Evolutionary conservation across 1,140 invertebrate species (phyloP), one percentile per base, ranked within the genome.

Genomic region (Cydia pomonella): DNA sequence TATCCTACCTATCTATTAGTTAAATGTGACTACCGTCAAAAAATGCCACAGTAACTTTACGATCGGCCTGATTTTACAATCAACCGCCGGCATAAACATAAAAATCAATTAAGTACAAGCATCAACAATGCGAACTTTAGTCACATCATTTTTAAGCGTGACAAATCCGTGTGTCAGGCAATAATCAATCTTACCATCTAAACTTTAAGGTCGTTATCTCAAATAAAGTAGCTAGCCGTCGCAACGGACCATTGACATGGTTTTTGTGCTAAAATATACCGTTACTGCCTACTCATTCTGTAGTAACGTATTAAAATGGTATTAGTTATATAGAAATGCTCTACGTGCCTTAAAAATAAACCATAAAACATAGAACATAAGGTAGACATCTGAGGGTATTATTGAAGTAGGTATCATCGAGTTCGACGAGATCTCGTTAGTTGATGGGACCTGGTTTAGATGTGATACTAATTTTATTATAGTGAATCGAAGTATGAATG

Each of bases 291-390:
- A 59, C 53, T 53, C 50, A 53, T 53, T 53, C 50, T 53, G 7
- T 53, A 59, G 53, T 59, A 53, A 50, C 47, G 53, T 59, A 59
- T 59, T 59, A 59, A 59, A 59, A 59, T 59, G 21, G 53, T 59
- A 59, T 23, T 59, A 59, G 18, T 59, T 59, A 59, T 23, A 59
- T 59, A 23, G 53, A 23, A 59, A 21, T 21, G 7, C n/a, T 18
- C 7, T 50, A 3, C 6, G 47, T 50, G 16, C 18, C 12, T 18
- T 18, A 50, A 50, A 50, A 50, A 18, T 50, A 6, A 18, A 50
- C n/a, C 47, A 5, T n/a, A 44, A 44, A 44, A 16, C 3, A n/a
- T 50, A 1, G 16, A 10, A 3, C 5, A 50, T 50, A 50, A 50
- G 12, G n/a, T 50, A 18, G 13, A 44, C 3, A 44, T 44, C 16